phyloP scores from a whole-genome alignment of 2,113 vertebrate species.

The Triplophysa siluroides region DNA sequence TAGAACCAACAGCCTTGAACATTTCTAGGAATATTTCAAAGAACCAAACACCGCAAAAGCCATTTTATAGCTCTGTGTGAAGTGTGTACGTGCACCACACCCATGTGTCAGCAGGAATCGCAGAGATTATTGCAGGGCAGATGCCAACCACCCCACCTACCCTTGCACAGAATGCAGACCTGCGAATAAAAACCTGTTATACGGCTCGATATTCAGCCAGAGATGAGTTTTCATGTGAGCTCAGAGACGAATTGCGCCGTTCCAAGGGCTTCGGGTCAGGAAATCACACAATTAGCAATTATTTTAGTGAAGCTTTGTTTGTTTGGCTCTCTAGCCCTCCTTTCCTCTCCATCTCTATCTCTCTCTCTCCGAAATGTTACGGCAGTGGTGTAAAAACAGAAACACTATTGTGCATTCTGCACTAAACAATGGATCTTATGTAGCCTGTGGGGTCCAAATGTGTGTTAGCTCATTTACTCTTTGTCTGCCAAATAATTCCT shows the following conservation, averaged over 20 bases:
- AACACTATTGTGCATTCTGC: slow-evolving; percentile 68
- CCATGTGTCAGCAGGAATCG: slow-evolving; percentile 25
- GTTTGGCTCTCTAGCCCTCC: slow-evolving; percentile 34
- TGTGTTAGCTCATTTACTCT: slow-evolving; percentile 66
- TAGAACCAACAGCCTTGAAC: not conserved
- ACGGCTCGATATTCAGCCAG: not conserved
- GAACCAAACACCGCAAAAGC: not conserved
- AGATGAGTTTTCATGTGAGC: not conserved
- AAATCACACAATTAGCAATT: slow-evolving; percentile 30
- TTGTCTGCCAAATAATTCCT: slow-evolving; percentile 62
- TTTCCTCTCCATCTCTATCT: not conserved
- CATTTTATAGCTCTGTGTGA: slow-evolving; percentile 14
- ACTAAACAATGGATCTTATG: slow-evolving; percentile 69
- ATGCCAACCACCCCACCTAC: slow-evolving; percentile 4
- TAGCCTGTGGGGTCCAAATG: slow-evolving; percentile 61
- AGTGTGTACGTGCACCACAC: slow-evolving; percentile 17
- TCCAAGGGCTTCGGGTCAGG: slow-evolving; percentile 1
- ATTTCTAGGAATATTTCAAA: slow-evolving; percentile 14
- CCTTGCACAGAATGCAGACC: not conserved
- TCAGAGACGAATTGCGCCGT: not conserved
- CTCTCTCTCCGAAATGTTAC: slow-evolving; percentile 53
- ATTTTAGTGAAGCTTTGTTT: slow-evolving; percentile 40
- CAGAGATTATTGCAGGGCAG: slow-evolving; percentile 15
- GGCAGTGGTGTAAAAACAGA: slow-evolving; percentile 67
- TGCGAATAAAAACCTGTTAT: slow-evolving; percentile 17